These are phyloP conservation scores for Prunella himalayana DNA, from an alignment of 2,113 vertebrate species.

Conservation along the genomic window DNA sequence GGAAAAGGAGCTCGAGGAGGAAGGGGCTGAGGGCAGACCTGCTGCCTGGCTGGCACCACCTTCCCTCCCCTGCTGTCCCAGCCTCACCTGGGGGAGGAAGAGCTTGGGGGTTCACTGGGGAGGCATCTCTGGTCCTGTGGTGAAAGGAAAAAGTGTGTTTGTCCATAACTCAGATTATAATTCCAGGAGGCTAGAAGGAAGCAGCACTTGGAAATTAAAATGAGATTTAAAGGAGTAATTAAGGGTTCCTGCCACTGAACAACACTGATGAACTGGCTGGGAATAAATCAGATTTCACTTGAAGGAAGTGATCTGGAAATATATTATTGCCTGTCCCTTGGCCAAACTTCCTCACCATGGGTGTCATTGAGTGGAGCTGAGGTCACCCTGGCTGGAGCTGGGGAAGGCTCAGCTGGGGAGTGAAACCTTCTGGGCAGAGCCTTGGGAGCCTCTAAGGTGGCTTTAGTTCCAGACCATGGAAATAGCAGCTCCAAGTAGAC, in stretches of 20 bases:
- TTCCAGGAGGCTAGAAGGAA: neutral
- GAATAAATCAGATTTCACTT: slow-evolving; percentile 28
- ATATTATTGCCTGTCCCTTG: neutral
- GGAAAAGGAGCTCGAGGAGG: neutral
- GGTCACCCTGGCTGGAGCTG: neutral
- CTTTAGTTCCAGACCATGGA: neutral
- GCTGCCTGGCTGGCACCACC: neutral
- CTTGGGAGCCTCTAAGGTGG: neutral
- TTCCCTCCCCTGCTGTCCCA: neutral
- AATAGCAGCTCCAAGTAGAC: neutral
- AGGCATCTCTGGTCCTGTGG: neutral
- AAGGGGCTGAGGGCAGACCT: neutral
- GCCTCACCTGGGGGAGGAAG: neutral
- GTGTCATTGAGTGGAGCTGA: neutral
- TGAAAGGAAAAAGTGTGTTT: neutral
- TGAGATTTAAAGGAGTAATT: slow-evolving; percentile 26
- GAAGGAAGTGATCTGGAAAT: slow-evolving; percentile 30
- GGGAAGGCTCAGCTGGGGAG: neutral
- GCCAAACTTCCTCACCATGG: neutral
- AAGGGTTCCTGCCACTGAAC: neutral
- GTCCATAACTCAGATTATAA: neutral
- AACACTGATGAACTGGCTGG: neutral
- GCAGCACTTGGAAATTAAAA: neutral
- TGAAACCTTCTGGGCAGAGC: neutral
- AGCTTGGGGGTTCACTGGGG: rapidly evolving